Percentiles rank a stretch among this genome's conserved stretches.
phyloP scores from a whole-genome alignment of 2,113 vertebrate species.

The Parotia lawesii region DNA sequence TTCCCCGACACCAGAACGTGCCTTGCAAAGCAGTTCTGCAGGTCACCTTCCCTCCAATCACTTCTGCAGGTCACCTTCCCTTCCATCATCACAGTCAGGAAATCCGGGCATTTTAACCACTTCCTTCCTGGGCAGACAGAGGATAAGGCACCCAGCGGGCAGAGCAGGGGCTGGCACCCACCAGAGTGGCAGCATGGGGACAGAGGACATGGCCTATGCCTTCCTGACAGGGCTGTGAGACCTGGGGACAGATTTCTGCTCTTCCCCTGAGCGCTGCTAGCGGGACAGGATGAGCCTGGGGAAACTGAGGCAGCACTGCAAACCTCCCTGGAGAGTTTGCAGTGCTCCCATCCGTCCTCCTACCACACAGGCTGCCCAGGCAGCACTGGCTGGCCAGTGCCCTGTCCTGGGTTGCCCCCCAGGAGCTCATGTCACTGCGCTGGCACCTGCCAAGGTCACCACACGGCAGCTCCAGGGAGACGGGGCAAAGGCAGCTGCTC shows the following conservation, averaged over 20 bases:
- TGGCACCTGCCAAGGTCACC: background rate
- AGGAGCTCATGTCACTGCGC: background rate
- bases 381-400: background rate
- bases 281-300: rapidly evolving
- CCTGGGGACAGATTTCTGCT: background rate
- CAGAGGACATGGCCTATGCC: rapidly evolving
- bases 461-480: background rate
- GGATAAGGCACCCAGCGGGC: background rate
- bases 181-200: background rate
- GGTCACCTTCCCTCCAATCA: background rate
- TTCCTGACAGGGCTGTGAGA: background rate
- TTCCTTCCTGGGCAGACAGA: background rate
- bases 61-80: conserved; percentile 1
- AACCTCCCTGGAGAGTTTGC: background rate
- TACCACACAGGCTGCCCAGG: background rate
- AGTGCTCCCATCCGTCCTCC: rapidly evolving
- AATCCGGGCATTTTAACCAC: background rate
- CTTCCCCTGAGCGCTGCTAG: rapidly evolving
- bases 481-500: background rate
- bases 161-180: background rate
- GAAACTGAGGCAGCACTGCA: background rate
- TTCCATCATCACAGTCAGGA: background rate
- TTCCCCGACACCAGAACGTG: background rate
- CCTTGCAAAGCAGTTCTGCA: background rate
- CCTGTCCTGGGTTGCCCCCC: background rate